Percentiles rank a stretch among this genome's conserved stretches.
Conservation (phyloP, 2,888 invertebrate species). For the Stenodema calcarata region DNA sequence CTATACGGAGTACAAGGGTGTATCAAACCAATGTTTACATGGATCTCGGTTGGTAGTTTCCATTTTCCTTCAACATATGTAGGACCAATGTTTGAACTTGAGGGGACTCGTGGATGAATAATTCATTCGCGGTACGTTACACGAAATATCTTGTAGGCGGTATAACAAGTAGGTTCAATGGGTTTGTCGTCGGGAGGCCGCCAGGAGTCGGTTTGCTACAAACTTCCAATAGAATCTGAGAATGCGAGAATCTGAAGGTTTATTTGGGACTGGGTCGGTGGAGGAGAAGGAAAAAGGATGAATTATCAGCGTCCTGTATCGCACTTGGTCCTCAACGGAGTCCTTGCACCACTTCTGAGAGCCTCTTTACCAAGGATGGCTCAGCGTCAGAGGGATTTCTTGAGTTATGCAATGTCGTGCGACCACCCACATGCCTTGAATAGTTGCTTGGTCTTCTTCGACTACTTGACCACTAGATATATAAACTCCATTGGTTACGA, state of each 20-base stretch:
- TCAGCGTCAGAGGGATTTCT: neutral
- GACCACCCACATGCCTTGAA: neutral
- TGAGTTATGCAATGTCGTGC: neutral
- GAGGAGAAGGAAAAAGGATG: neutral
- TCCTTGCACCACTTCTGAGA: slow-evolving; percentile 18
- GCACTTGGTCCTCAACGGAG: neutral
- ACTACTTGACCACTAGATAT: neutral
- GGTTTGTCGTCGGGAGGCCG: neutral
- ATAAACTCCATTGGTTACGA: neutral
- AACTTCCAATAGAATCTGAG: neutral
- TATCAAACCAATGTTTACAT: neutral
- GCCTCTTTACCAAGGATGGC: neutral
- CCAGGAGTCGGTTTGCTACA: too few species aligned
- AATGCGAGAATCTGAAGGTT: neutral
- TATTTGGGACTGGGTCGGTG: neutral
- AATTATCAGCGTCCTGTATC: neutral
- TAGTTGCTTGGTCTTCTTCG: neutral
- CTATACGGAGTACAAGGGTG: too few species aligned
- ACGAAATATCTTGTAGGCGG: neutral
- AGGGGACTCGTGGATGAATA: neutral
- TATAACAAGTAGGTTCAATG: neutral
- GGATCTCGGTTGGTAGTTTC: neutral
- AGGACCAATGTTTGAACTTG: neutral
- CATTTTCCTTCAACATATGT: neutral
- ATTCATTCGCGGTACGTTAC: slow-evolving; percentile 5